Percentiles rank a stretch among this genome's conserved stretches.
Conservation (phyloP, 92 coral and sea anemone species). For the Epizoanthus scotinus region DNA sequence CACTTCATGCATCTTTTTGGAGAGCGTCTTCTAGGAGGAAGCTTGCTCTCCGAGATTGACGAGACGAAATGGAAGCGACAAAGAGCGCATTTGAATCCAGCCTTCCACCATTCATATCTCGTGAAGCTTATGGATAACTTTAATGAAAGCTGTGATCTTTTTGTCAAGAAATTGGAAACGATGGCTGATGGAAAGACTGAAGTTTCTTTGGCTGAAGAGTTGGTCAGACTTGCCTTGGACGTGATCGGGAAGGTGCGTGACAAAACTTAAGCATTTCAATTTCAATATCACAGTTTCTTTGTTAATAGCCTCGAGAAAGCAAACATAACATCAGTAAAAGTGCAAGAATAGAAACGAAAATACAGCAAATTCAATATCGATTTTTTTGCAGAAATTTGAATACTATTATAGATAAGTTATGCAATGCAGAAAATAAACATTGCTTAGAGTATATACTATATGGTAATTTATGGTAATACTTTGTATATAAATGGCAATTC, state of each 20-base stretch:
- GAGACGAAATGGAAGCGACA: constrained; percentile 68
- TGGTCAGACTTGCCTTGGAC: constrained; percentile 72
- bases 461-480: too few relatives aligned
- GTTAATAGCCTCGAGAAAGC: too few relatives aligned
- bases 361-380: too few relatives aligned
- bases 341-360: too few relatives aligned
- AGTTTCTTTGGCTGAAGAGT: constrained; percentile 86
- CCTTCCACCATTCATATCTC: constrained; percentile 63
- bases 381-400: too few relatives aligned
- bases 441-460: too few relatives aligned
- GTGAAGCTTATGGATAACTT: constrained; percentile 54
- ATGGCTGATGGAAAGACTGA: constrained; percentile 80
- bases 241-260: constrained; percentile 72
- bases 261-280: too few relatives aligned
- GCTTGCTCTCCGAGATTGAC: constrained; percentile 74
- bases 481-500: too few relatives aligned
- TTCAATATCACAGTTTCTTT: too few relatives aligned
- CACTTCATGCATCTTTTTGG: constrained; percentile 82
- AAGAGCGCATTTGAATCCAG: constrained; percentile 64
- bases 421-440: too few relatives aligned
- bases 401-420: too few relatives aligned
- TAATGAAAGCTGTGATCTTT: constrained; percentile 74
- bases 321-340: too few relatives aligned
- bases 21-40: constrained; percentile 77
- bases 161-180: constrained; percentile 64